These are phyloP conservation scores for Ochotona princeps DNA, from an alignment of 2,113 vertebrate genomes.

Conservation along the genomic window DNA sequence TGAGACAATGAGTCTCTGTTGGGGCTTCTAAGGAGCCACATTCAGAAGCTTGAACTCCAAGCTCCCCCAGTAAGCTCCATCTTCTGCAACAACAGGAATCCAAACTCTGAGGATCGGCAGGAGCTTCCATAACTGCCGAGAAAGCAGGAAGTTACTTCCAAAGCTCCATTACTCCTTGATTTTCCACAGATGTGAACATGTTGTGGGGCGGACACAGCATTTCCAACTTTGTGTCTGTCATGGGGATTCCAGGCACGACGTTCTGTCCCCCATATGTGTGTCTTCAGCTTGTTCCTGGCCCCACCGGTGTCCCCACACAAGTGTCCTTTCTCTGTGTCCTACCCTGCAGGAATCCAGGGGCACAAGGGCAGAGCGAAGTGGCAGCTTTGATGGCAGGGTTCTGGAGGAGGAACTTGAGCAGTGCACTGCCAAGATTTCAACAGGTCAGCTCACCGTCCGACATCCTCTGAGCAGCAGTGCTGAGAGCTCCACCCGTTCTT, in stretches of 20 bases:
- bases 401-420: neutral
- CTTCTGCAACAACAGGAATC: neutral
- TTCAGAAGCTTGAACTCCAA: neutral
- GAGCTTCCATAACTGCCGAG: neutral
- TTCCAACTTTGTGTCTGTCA: neutral
- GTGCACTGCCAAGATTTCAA: neutral
- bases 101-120: neutral
- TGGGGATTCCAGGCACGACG: fast-evolving
- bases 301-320: neutral
- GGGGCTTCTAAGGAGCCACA: neutral
- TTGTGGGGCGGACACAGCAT: too few relatives aligned
- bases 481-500: neutral
- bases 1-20: too few relatives aligned
- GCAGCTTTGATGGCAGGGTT: neutral
- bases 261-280: fast-evolving
- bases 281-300: neutral
- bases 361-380: neutral
- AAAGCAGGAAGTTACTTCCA: neutral
- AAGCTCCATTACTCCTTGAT: neutral
- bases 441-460: too few relatives aligned
- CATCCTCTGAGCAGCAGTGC: neutral
- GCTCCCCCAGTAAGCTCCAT: neutral
- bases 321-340: fast-evolving
- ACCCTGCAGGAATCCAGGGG: neutral
- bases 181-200: neutral